Evolutionary conservation across 2,113 vertebrate genomes (phyloP).

Genomic region (Naja naja): DNA sequence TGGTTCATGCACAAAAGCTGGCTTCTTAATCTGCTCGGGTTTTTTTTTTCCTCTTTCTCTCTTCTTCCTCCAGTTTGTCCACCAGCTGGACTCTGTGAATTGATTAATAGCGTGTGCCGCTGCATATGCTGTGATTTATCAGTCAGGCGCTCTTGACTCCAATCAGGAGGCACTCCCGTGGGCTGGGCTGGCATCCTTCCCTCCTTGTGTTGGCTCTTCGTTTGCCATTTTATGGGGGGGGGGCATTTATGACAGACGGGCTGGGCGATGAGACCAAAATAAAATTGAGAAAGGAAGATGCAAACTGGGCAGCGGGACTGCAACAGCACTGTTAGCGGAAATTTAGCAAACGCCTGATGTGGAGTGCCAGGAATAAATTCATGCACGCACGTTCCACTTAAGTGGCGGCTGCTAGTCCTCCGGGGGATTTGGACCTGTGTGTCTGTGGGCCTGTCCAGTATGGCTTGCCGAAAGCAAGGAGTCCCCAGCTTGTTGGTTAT

Average conservation of each 20-base stretch:
- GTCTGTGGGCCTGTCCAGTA: not conserved
- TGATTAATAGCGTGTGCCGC: not conserved
- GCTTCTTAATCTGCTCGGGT: not conserved
- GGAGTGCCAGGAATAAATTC: slow-evolving; percentile 57
- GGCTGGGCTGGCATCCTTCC: not conserved
- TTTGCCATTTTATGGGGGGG: not conserved
- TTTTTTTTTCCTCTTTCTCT: too few species aligned
- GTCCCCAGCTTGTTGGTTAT: not conserved
- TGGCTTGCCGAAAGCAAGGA: not conserved
- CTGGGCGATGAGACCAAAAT: not conserved
- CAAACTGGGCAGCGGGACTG: not conserved
- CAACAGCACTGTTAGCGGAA: slow-evolving; percentile 11
- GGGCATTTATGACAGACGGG: not conserved
- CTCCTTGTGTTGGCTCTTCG: not conserved
- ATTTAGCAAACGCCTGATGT: slow-evolving; percentile 14
- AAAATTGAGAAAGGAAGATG: not conserved
- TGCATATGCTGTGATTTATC: not conserved
- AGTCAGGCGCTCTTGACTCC: not conserved
- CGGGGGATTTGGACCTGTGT: not conserved
- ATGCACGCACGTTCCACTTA: not conserved
- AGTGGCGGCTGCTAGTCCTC: rapidly evolving
- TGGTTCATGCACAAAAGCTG: not conserved
- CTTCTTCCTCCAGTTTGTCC: not conserved
- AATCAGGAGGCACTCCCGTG: not conserved
- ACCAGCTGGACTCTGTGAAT: not conserved